Evolutionary conservation across 2,888 invertebrate genomes (phyloP), one percentile per base, ranked within the genome.

Genomic region (Xestoiulus laeticollis): DNA sequence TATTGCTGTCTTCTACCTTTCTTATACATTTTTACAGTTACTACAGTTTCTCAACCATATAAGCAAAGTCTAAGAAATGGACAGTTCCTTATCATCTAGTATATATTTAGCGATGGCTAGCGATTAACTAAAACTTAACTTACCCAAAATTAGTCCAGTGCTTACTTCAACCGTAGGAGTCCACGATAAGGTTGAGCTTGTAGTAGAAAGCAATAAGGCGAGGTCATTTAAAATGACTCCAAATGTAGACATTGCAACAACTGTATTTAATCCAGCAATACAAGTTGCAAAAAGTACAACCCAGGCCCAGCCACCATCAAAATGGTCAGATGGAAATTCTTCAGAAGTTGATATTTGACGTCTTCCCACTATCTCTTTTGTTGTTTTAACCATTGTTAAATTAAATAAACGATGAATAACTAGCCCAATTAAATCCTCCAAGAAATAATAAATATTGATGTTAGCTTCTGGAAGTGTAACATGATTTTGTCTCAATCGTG

Each of bases 261-360:
- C 19, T 3, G 48, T n/a, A 22, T 30, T n/a, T 26, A 86, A 44
- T 26, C 82, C 82, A 82, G 43, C 32, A 44, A 78, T 32, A 6
- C 32, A 14, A 10, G 38, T 38, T 14, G 89, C 90, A 26, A 90
- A 85, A 4, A 90, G 90, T 26, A 91, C 89, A 84, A 90, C 94
- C 91, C 91, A 91, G 5, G 90, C 90, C 89, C 90, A 91, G 0
- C 90, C 90, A 5, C 91, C 90, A 88, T 91, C 91, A 16, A 90
- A 90, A 32, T 89, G 90, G 30, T 59, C 87, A 4, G 53, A 59
- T 86, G 8, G 30, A 33, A 26, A 84, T n/a, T 32, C 85, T 68
- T 68, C 68, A 30, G 53, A 30, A 38, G 38, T 38, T 8, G 38
- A 38, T 38, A 38, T 38, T 38, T 38, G 38, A 38, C 8, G 8